Evolutionary conservation across 2,797 vertebrate species (phyloP), one percentile per base, ranked within the genome.

Genomic region (Lindbergichthys nudifrons): DNA sequence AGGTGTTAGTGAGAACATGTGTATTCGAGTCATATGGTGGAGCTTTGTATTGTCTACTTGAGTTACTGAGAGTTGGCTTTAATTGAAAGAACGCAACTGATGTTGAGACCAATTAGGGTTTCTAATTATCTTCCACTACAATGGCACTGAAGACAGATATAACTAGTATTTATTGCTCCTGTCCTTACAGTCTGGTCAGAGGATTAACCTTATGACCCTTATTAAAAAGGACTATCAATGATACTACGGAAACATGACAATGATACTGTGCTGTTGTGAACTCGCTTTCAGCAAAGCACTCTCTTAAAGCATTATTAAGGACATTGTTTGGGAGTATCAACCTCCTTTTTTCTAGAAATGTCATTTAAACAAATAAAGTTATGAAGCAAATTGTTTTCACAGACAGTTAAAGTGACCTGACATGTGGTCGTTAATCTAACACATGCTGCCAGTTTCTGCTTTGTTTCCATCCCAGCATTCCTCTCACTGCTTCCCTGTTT

Each of bases 201-300:
- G 73, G 82, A 85, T 84, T 78, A 78, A 68, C 68, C 23, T 63
- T 67, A 70, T 65, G 60, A 73, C 59, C 41, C 32, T 41, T 65
- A 75, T 85, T 84, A 78, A 77, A 70, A 65, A 42, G 19, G 51
- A 15, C 43, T 19, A 62, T 74, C 41, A 75, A 46, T 39, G 56
- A 76, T 67, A 57, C 76, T 43, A 66, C 50, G 70, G 53, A 53
- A 70, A 65, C n/a, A 26, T 43, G 60, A 51, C 42, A 19, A 26
- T 47, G 41, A 60, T 43, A 21, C 32, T n/a, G 2, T 1, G 23
- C 23, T 23, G 10, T 1, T 62, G 65, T 15, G 65, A 9, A 5
- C 41, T 52, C 1, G 1, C 14, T 60, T 71, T 43, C 53, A 61
- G n/a, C n/a, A 60, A 45, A 57, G 18, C 12, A n/a, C 19, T 13